Base-by-base conservation (phyloP, 1,140 invertebrate species). In the Drosophila bocqueti region DNA sequence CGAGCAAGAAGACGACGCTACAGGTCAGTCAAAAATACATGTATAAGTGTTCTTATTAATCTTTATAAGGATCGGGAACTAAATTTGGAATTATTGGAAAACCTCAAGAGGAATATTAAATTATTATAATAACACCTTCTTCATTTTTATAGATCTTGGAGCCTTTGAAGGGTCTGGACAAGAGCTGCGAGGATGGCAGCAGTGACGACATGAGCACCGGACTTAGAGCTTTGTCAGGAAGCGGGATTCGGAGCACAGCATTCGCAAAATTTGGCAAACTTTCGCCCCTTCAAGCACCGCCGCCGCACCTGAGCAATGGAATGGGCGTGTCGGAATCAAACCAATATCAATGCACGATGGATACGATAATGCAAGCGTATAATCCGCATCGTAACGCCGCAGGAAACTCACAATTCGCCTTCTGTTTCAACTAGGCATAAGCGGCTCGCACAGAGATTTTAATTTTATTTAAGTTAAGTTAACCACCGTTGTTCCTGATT, bases 341-440 rank as follows among this genome's bases (percentile, higher is more conserved):
- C 40, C 85, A 90, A 76, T 89, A 91, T 55, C 89, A 91, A 76
- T 91, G 84, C 64, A 91, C 89, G 89, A 91, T 91, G 89, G 89
- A 91, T 91, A 91, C 89, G 89, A 85, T 91, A 91, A 91, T 91
- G 89, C 89, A 91, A 92, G 89, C 89, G 89, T 91, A 91, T 89
- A 90, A 90, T 85, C 79, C 90, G 24, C 89, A 91, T 91, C 89
- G 89, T 81, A 91, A 91, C 63, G 60, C 71, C 31, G 61, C 68
- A 46, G 79, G 80, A 60, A 91, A 85, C 50, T 67, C 82, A 8
- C 89, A 91, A 64, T 91, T 91, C 43, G 89, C 84, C 58, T 91
- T 85, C 68, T 91, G 89, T 38, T 91, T 91, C 43, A 91, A 91
- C 50, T 91, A 73, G 64, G 54, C 54, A 46, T 43, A 13, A 26